Conservation (phyloP, 2,888 invertebrate genomes). For the Hanleya hanleyi region DNA sequence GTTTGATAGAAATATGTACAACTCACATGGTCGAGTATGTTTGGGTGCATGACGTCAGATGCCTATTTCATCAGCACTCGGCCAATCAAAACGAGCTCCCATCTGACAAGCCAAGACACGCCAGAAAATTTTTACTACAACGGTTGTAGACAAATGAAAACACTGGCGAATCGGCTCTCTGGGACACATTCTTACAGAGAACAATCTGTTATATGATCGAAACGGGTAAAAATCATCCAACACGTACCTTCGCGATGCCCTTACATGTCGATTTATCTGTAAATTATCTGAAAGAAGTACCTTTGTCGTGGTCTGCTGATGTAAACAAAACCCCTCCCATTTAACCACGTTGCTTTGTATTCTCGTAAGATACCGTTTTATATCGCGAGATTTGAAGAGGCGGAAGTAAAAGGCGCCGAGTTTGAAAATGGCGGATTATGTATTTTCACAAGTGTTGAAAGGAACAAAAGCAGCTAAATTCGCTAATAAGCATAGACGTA, state of each 20-base stretch:
- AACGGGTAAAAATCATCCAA: no score
- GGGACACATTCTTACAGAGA: no score
- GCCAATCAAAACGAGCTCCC: neutral
- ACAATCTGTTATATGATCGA: no score
- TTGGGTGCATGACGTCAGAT: constrained; percentile 5
- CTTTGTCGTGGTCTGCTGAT: constrained; percentile 3
- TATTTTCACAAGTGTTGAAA: no score
- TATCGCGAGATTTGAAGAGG: neutral
- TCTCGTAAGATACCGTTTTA: neutral
- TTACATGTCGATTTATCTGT: no score
- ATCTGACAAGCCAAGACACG: neutral
- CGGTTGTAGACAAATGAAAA: no score
- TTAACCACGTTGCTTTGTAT: neutral
- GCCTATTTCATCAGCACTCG: neutral
- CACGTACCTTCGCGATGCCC: no score
- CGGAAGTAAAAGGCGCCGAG: neutral
- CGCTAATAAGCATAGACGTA: no score
- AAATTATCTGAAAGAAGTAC: no score
- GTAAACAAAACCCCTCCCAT: neutral
- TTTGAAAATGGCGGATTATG: no score
- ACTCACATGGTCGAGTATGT: constrained; percentile 5
- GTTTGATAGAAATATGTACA: constrained; percentile 5
- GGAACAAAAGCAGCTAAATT: no score
- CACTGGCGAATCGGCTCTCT: no score
- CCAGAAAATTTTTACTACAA: neutral